Evolutionary conservation across 1,140 invertebrate species (phyloP), one percentile per base, ranked within the genome.

Genomic region (Thaumetopoea pityocampa): DNA sequence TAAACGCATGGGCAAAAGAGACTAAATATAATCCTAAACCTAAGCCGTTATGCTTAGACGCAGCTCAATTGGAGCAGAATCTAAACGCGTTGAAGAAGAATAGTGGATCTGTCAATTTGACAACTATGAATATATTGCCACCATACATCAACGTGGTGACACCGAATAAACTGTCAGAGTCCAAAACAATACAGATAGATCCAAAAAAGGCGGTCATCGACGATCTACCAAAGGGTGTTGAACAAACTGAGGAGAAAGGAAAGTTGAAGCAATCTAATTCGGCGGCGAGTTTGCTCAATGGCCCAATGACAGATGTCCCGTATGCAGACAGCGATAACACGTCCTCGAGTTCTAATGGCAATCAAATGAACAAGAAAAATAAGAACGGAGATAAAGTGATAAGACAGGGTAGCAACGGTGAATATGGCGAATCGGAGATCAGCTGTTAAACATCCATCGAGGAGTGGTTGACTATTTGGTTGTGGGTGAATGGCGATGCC

Each of bases 141-240:
- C 74, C 70, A 6, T 82, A 86, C 32, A 82, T 86, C 0, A 85
- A 86, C 42, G 81, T 86, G 0, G 78, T 86, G 0, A 85, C 85
- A 1, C 82, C 85, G 7, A 85, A 82, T 26, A 86, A 85, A 30
- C 36, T 80, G 5, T 73, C 73, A 4, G 80, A 84, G 36, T 73
- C 72, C 6, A 83, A 85, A 53, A 82, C 78, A 1, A 86, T 84
- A 30, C 80, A 86, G 44, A 85, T 85, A 6, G 83, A 86, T 41
- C 83, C 85, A 0, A 86, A 85, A 35, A 85, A 81, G 53, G 83
- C 83, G 0, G 72, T 85, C 1, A 85, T 86, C 27, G 66, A 83
- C 28, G 81, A 84, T 47, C 32, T 85, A 3, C 74, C 79, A 0
- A 64, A 66, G 15, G 67, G 69, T 28, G 33, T 26, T 4, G 72